Evolutionary conservation across 2,888 invertebrate genomes (phyloP), one percentile per base, ranked within the genome.

Genomic region (Elmis aenea): DNA sequence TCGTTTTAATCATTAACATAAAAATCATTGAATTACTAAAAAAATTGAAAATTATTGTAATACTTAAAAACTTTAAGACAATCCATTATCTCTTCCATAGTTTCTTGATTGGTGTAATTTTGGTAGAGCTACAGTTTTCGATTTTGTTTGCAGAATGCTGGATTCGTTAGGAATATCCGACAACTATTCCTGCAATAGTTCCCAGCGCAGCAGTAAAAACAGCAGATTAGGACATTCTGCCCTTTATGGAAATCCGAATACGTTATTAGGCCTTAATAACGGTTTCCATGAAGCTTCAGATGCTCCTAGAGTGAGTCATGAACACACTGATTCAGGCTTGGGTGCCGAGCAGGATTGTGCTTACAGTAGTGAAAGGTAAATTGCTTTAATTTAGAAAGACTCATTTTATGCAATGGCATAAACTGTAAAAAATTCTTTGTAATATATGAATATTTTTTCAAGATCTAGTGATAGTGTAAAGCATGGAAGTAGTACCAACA

Each of bases 261-360:
- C 55, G 2, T 46, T 59, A n/a, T 42, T 59, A 16, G 48, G 51
- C 11, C 38, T 52, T 25, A 51, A 33, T 26, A 52, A 51, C 30
- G 56, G 56, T 13, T 52, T 52, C 30, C 53, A 55, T 34, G 57
- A 59, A 23, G 36, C 47, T 12, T 35, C 46, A 13, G 54, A 54
- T 14, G 38, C 55, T 22, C 52, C 54, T 23, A 53, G 80, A 45
- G 79, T 80, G 18, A 83, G 79, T 13, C 84, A 84, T 50, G 84
- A 85, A 54, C 84, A 85, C 55, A 83, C 83, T 0, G 85, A 85
- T 63, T 85, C 85, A 1, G 85, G 85, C 1, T 68, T 85, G 3
- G 84, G 84, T 26, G 82, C 80, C 10, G 84, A 84, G 64, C 84
- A 84, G 62, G 84, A 85, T 54, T 83, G 81, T 60, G 78, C 80